A percentile compares a stretch with the other conserved stretches of the same genome.
These are phyloP conservation scores for Neelides folsomi DNA, from an alignment of 2,888 invertebrate genomes.

Conservation along the genomic window DNA sequence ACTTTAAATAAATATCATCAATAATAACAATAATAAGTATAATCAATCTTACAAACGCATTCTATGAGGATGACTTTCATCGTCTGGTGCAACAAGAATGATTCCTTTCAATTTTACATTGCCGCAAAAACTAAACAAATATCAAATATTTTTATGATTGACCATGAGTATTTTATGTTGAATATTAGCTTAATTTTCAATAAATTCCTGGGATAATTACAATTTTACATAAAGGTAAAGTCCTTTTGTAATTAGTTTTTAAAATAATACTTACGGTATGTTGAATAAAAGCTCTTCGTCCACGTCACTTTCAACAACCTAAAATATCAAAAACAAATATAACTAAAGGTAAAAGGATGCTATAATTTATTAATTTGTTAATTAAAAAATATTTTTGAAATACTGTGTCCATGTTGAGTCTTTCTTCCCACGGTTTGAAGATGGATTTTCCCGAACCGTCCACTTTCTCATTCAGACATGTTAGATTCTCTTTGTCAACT, in stretches of 20 bases:
- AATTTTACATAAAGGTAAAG: background rate
- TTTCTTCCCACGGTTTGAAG: slow-evolving; percentile 82
- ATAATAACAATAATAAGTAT: too few relatives aligned
- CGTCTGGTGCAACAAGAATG: slow-evolving; percentile 77
- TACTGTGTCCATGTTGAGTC: slow-evolving; percentile 63
- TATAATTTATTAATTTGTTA: slow-evolving; percentile 1
- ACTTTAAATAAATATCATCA: too few relatives aligned
- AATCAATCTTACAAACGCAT: slow-evolving; percentile 63
- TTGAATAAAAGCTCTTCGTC: slow-evolving; percentile 93
- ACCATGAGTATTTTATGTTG: background rate
- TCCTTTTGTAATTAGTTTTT: slow-evolving; percentile 5
- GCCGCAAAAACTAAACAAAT: slow-evolving; percentile 62
- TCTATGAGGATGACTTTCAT: slow-evolving; percentile 67
- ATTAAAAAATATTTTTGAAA: too few relatives aligned
- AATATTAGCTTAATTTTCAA: background rate
- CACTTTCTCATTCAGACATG: slow-evolving; percentile 76
- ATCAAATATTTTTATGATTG: background rate
- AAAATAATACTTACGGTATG: slow-evolving; percentile 55
- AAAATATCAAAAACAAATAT: slow-evolving; percentile 36
- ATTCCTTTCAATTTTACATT: slow-evolving; percentile 90
- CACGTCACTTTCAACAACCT: slow-evolving; percentile 92
- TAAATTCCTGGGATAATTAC: background rate
- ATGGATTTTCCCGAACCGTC: slow-evolving; percentile 78
- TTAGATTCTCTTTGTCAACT: slow-evolving; percentile 72
- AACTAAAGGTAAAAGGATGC: background rate